A percentile compares a stretch with the other conserved stretches of the same genome.
Evolutionary conservation across 37 sponge, comb jelly and placozoan species (phyloP).

Genomic region (Spongilla lacustris): DNA sequence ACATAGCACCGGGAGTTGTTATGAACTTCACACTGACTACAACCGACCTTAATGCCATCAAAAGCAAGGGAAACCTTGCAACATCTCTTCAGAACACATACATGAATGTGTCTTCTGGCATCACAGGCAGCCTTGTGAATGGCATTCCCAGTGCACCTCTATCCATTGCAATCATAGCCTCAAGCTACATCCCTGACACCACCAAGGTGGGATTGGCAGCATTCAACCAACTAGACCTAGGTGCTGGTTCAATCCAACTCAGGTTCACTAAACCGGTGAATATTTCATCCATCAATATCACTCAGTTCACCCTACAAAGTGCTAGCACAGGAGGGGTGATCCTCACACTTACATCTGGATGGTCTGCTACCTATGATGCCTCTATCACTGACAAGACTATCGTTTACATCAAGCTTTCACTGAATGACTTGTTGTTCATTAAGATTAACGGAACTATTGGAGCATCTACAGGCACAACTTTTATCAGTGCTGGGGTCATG

Average conservation of each 20-base stretch:
- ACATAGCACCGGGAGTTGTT: not conserved
- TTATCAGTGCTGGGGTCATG: constrained; percentile 30
- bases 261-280: constrained; percentile 85
- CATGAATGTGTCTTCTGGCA: constrained; percentile 30
- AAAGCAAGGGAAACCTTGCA: constrained; percentile 62
- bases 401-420: constrained; percentile 57
- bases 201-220: constrained; percentile 20
- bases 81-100: constrained; percentile 65
- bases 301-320: constrained; percentile 65
- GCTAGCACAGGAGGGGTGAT: constrained; percentile 32
- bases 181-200: constrained; percentile 50
- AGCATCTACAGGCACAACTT: constrained; percentile 27
- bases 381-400: constrained; percentile 18
- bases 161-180: constrained; percentile 49
- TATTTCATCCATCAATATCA: constrained; percentile 35
- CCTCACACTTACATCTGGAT: constrained; percentile 49
- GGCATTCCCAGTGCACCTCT: constrained; percentile 23
- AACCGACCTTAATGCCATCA: constrained; percentile 70
- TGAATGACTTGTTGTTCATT: constrained; percentile 52
- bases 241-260: constrained; percentile 55
- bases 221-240: constrained; percentile 71
- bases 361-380: constrained; percentile 21
- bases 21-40: constrained; percentile 34
- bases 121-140: constrained; percentile 30
- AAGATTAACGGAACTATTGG: constrained; percentile 62